Base-by-base conservation (phyloP, 2,888 invertebrate species). In the Formica aserva region DNA sequence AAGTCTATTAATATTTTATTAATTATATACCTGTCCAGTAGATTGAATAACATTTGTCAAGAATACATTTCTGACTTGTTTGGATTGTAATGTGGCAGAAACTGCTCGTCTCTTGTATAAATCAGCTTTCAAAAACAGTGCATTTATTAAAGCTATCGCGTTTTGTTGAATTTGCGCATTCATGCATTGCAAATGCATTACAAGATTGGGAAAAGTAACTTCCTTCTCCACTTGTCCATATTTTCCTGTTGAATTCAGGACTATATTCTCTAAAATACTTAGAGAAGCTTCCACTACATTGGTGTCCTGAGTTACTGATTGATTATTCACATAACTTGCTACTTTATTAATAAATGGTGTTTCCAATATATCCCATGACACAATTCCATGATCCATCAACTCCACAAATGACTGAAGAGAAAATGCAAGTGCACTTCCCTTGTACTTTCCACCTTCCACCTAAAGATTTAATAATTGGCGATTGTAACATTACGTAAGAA, bases 351-450 rank as follows among this genome's bases (percentile, higher is more conserved):
- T 98, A 93, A 99, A 99, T 62, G 97, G 97, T 38, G 96, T 97
- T 93, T 98, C 98, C 5, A 99, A 95, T 86, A 98, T 97, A 94
- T 98, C 98, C 99, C 99, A 99, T 0, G 98, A 98, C 45, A 98
- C 98, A 76, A 98, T 97, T 9, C 98, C 98, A 94, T 99, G 99
- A 92, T 99, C 99, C 99, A 99, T 99, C 32, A 99, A 95, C 92
- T 98, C 98, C 0, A 98, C 98, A 95, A 99, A 99, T 0, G 98
- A 98, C 76, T 97, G 96, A 35, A 99, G 95, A 48, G 98, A 97
- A 93, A 96, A 97, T 67, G 98, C 98, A 22, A 98, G 95, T 48
- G 97, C 96, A 83, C 96, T 96, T 18, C 96, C 96, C 94, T 97
- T 97, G 90, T 97, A 97, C 92, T 96, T 97, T 18, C 96, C 96